Evolutionary conservation across 1,140 invertebrate genomes (phyloP), one percentile per base, ranked within the genome.

Genomic region (Cotesia glomerata): DNA sequence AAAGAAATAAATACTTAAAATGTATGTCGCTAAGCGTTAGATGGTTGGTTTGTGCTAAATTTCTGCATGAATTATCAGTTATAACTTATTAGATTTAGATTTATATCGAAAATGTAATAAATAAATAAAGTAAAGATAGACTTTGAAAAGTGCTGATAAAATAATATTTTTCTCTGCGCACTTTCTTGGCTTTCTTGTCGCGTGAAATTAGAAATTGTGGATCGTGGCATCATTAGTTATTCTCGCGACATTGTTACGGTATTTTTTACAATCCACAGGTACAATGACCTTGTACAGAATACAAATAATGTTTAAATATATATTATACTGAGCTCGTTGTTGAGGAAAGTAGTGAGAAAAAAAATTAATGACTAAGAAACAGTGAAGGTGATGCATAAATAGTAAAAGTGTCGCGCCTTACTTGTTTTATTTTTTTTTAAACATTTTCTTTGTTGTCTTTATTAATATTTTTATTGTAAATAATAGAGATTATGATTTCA

Each of bases 261-360:
- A 62, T 58, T 16, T 70, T 62, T 68, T 13, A 61, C 69, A 5
- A 56, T 69, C 67, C 56, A 61, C 39, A 18, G 45, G 74, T 69
- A 73, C 74, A 75, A 75, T 73, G 71, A 75, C 74, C 71, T 75
- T 75, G 74, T 72, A 73, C 26, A 54, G 63, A 71, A 32, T 32
- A 59, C 14, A 18, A 69, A 52, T 18, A 26, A 69, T 36, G n/a
- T 36, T 45, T 45, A 45, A 26, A 45, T 45, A 56, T 61, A 74
- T 66, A 71, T 74, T 16, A 26, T 61, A 66, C 58, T 61, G 13
- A 11, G 34, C 49, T 39, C 13, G 39, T 8, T 11, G 13, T n/a
- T 9, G 18, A 32, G 14, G 13, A 58, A 71, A 32, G 26, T 14
- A 49, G n/a, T 54, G 3, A 54, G 4, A 1, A n/a, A 54, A n/a